Percentiles rank a stretch among this genome's conserved stretches.
phyloP scores from a whole-genome alignment of 2,113 vertebrate species.

The Entelurus aequoreus region DNA sequence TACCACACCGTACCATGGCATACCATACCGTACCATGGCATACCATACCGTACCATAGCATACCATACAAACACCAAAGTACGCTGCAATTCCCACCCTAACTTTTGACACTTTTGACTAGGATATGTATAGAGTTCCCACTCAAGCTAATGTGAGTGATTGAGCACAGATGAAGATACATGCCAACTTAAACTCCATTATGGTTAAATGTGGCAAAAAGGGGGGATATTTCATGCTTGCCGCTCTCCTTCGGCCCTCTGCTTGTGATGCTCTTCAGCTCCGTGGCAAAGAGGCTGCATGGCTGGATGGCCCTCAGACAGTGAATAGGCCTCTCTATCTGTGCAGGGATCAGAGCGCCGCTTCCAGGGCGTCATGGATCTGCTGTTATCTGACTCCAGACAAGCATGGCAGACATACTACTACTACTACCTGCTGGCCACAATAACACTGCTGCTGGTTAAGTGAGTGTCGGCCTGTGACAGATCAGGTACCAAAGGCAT shows the following conservation, averaged over 20 bases:
- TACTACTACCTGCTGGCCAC: conserved; percentile 62
- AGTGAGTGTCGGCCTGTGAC: conserved; percentile 2
- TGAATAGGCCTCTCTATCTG: conserved; percentile 62
- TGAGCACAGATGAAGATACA: not conserved
- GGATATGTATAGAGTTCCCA: not conserved
- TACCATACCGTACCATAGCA: no score
- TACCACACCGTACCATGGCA: no score
- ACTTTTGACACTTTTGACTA: no score
- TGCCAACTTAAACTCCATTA: conserved; percentile 1
- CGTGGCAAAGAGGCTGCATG: conserved; percentile 9
- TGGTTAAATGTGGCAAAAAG: not conserved
- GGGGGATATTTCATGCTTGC: conserved; percentile 20
- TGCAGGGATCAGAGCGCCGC: conserved; percentile 60
- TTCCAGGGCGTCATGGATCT: conserved; percentile 72
- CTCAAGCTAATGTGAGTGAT: not conserved
- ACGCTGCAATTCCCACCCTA: no score
- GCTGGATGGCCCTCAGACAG: conserved; percentile 53
- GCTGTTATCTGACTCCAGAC: conserved; percentile 68
- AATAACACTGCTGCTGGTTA: conserved; percentile 47
- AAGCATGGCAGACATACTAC: conserved; percentile 65
- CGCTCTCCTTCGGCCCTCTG: conserved; percentile 28
- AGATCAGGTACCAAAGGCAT: not conserved
- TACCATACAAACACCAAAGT: no score
- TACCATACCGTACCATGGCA: no score
- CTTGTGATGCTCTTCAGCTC: conserved; percentile 48